Evolutionary conservation across 2,888 invertebrate genomes (phyloP).

Genomic region (Aleiodes alternator): DNA sequence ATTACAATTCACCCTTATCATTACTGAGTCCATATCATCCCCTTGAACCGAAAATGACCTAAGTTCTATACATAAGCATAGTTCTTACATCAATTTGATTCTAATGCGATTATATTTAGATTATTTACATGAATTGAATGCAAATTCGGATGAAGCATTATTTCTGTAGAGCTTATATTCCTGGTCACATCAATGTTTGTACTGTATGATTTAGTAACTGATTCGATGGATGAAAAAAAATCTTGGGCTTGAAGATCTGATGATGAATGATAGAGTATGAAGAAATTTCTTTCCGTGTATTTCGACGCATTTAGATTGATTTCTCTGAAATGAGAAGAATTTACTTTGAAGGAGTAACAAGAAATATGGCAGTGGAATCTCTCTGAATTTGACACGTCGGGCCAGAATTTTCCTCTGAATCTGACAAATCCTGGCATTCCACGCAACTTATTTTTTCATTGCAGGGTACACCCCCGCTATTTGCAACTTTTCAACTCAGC

Average conservation of each 20-base stretch:
- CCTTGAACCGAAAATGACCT: too few species aligned
- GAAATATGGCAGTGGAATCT: too few species aligned
- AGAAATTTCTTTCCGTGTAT: conserved; percentile 47
- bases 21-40: too few species aligned
- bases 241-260: conserved; percentile 31
- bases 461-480: too few species aligned
- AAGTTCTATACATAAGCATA: neutral
- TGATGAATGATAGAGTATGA: conserved; percentile 48
- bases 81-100: conserved; percentile 1
- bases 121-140: conserved; percentile 54
- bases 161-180: conserved; percentile 43
- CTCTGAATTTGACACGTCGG: too few species aligned
- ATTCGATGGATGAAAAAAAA: conserved; percentile 47
- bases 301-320: conserved; percentile 45
- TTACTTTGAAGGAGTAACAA: too few species aligned
- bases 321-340: conserved; percentile 43
- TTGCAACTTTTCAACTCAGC: too few species aligned
- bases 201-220: conserved; percentile 41
- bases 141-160: conserved; percentile 54
- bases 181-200: conserved; percentile 49
- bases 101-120: neutral
- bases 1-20: too few species aligned
- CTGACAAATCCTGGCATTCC: too few species aligned
- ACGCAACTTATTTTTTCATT: too few species aligned
- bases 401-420: too few species aligned